Evolutionary conservation across 2,797 vertebrate species (phyloP).

Genomic region (Gallinago stenura): DNA sequence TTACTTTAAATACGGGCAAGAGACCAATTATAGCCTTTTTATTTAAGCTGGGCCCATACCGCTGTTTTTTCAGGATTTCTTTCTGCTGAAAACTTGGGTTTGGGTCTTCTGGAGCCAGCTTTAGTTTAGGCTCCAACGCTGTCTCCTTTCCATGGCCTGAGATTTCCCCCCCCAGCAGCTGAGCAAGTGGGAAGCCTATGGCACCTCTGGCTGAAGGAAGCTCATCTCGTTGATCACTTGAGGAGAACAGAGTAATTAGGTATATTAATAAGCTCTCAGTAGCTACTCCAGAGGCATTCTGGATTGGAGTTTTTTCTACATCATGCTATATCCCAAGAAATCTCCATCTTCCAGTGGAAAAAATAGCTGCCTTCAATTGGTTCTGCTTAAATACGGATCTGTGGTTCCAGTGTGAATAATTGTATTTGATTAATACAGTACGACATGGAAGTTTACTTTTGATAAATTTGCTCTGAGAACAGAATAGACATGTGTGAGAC

Average conservation of each 20-base stretch:
- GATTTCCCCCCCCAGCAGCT: not conserved
- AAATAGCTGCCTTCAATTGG: not conserved
- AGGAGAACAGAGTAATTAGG: not conserved
- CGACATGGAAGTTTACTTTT: not conserved
- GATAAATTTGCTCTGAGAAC: not conserved
- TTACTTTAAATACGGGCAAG: constrained; percentile 14
- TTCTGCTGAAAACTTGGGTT: not conserved
- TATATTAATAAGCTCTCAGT: not conserved
- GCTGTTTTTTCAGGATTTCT: not conserved
- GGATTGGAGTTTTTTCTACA: not conserved
- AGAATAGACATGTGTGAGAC: not conserved
- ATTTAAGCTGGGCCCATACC: not conserved
- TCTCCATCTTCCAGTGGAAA: not conserved
- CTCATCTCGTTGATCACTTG: not conserved
- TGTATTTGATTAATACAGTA: not conserved
- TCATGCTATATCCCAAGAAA: not conserved
- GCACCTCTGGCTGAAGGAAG: not conserved
- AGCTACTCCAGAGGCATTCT: not conserved
- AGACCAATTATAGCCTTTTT: constrained; percentile 12
- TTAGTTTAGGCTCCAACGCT: not conserved
- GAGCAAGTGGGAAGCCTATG: not conserved
- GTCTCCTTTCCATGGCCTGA: not conserved
- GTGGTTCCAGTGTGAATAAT: not conserved
- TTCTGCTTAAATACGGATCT: not conserved
- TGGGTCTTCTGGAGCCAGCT: not conserved